Evolutionary conservation across 2,888 invertebrate genomes (phyloP), one percentile per base, ranked within the genome.

Genomic region (Tinea trinotella): DNA sequence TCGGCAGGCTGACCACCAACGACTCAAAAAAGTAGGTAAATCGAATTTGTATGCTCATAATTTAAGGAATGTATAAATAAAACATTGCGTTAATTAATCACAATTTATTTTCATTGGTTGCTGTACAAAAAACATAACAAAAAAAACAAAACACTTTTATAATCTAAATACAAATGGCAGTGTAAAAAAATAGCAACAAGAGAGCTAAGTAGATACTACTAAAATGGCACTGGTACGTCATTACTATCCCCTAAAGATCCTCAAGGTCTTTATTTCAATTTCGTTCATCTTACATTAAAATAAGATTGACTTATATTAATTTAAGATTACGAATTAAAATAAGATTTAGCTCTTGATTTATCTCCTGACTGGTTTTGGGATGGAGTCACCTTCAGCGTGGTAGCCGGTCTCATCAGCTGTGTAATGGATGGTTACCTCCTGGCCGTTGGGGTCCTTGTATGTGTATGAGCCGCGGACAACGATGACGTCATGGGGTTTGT

Each of bases 341-440:
- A 30, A 30, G n/a, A n/a, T n/a, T 24, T 46, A 19, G 19, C 40
- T 46, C 19, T 19, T 19, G 9, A 18, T 52, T 54, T 34, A 70
- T 64, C 60, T 64, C 54, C 64, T 60, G 58, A 60, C 54, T 77
- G 53, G 70, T 49, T 88, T 88, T 53, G 91, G 91, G 63, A 91
- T 69, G 69, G 90, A 89, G 0, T 81, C 80, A 46, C 91, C 90
- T 49, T 87, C 84, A 1, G 90, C 86, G 58, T 87, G 88, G 86
- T 77, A 92, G 57, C 91, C 91, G 59, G 71, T 87, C 70, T 90
- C 90, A 60, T 91, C 90, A 50, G 90, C 90, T 56, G 65, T 67
- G 75, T 90, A 91, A 52, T 65, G 82, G 59, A 90, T 59, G 20
- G 68, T 64, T 59, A 88, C 85, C 2, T 73, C 69, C 9, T 81